Conservation (phyloP, 1,140 invertebrate species). For the Pygmarrhopalites habei region DNA sequence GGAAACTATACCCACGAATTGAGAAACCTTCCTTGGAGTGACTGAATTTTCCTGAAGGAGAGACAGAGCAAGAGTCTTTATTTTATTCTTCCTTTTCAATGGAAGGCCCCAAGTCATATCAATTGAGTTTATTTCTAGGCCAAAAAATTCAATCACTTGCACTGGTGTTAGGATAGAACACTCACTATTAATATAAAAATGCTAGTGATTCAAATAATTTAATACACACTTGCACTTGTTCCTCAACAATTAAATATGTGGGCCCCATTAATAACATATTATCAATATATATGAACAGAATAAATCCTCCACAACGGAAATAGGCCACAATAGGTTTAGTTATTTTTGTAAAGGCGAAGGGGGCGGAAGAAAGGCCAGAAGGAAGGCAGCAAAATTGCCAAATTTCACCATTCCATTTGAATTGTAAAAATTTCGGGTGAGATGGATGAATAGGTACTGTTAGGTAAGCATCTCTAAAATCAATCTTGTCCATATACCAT, state of each 20-base stretch:
- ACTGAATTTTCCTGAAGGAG: background rate
- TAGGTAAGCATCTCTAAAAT: constrained; percentile 27
- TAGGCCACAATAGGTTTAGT: constrained; percentile 7
- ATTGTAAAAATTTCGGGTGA: constrained; percentile 19
- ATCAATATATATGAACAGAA: background rate
- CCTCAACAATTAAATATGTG: background rate
- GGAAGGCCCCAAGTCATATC: constrained; percentile 8
- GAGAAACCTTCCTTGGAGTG: constrained; percentile 1
- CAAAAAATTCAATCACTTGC: constrained; percentile 15
- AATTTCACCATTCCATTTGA: constrained; percentile 11
- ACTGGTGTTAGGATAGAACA: constrained; percentile 7
- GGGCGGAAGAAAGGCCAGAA: constrained; percentile 21
- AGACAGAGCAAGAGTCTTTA: background rate
- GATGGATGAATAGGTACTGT: constrained; percentile 6
- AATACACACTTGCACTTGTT: background rate
- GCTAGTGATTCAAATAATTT: background rate
- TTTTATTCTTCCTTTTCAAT: background rate
- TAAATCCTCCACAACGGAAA: background rate
- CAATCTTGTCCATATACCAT: constrained; percentile 16
- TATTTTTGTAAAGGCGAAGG: constrained; percentile 24
- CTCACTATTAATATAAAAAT: constrained; percentile 5
- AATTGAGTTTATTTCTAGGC: constrained; percentile 4
- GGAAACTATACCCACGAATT: background rate
- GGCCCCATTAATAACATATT: background rate
- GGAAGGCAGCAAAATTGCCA: constrained; percentile 13